Conservation (phyloP, 2,797 vertebrate species). For the Gobionotothen gibberifrons region DNA sequence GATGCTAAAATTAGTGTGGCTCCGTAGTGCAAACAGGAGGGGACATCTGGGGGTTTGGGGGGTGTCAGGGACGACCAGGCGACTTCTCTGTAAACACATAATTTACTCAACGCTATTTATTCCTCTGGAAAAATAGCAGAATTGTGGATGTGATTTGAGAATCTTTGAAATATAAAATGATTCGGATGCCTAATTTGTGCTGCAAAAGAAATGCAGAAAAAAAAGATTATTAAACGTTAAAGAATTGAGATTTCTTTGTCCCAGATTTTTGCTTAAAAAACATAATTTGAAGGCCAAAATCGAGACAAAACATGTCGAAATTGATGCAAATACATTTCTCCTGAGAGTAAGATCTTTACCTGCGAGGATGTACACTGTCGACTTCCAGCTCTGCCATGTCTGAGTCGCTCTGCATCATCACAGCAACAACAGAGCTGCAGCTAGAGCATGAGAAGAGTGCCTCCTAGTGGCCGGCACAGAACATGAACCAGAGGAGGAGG, state of each 20-base stretch:
- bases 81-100: conserved; percentile 60
- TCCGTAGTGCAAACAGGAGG: conserved; percentile 48
- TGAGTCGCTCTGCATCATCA: conserved; percentile 59
- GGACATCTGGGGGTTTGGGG: conserved; percentile 32
- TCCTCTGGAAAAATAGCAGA: conserved; percentile 17
- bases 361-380: conserved; percentile 55
- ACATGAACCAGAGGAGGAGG: conserved; percentile 26
- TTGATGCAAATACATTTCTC: conserved; percentile 38
- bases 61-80: conserved; percentile 46
- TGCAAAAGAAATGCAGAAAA: conserved; percentile 16
- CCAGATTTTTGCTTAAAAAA: neutral
- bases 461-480: conserved; percentile 77
- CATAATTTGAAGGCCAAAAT: conserved; percentile 15
- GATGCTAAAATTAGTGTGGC: conserved; percentile 78
- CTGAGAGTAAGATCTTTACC: conserved; percentile 63
- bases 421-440: conserved; percentile 46
- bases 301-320: conserved; percentile 24
- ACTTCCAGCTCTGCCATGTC: conserved; percentile 62
- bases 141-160: neutral
- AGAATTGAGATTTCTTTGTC: neutral
- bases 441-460: conserved; percentile 85
- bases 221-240: conserved; percentile 23
- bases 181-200: conserved; percentile 13
- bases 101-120: conserved; percentile 58
- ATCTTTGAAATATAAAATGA: conserved; percentile 15